Conservation (phyloP, 2,888 invertebrate species). For the Lobophora halterata region DNA sequence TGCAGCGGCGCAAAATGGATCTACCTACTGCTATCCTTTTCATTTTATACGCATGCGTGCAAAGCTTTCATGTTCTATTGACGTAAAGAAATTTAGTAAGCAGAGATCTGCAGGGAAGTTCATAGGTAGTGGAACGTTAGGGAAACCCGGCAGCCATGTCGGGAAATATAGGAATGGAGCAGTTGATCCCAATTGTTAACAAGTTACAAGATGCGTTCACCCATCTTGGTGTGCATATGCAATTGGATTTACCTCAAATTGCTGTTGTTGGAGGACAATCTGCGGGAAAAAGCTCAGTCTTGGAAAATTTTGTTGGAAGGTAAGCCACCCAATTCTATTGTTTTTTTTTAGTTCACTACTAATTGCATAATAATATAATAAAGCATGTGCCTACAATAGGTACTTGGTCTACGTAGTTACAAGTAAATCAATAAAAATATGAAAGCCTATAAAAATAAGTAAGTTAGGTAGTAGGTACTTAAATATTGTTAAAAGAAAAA, state of each 20-base stretch:
- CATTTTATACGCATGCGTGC: conserved; percentile 62
- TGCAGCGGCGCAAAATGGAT: conserved; percentile 9
- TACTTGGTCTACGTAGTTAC: no score
- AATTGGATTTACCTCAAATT: conserved; percentile 99
- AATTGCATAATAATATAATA: no score
- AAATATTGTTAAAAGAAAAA: no score
- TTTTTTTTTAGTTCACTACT: no score
- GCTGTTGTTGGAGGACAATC: conserved; percentile 99
- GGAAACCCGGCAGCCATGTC: conserved; percentile 79
- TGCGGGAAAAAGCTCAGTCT: conserved; percentile 99
- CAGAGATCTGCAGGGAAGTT: conserved; percentile 71
- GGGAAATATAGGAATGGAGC: conserved; percentile 96
- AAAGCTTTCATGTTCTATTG: conserved; percentile 57
- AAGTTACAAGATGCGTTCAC: conserved; percentile 99
- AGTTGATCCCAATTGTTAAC: conserved; percentile 99
- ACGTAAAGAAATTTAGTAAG: conserved; percentile 75
- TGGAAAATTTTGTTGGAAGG: conserved; percentile 99
- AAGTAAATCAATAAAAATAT: no score
- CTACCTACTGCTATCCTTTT: conserved; percentile 35
- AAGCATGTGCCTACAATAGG: no score
- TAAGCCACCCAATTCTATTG: no score
- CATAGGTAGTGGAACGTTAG: conserved; percentile 65
- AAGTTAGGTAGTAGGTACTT: no score
- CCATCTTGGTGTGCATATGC: conserved; percentile 98
- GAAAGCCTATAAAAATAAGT: no score